phyloP scores from a whole-genome alignment of 2,888 invertebrate species.

The Tinea pellionella region DNA sequence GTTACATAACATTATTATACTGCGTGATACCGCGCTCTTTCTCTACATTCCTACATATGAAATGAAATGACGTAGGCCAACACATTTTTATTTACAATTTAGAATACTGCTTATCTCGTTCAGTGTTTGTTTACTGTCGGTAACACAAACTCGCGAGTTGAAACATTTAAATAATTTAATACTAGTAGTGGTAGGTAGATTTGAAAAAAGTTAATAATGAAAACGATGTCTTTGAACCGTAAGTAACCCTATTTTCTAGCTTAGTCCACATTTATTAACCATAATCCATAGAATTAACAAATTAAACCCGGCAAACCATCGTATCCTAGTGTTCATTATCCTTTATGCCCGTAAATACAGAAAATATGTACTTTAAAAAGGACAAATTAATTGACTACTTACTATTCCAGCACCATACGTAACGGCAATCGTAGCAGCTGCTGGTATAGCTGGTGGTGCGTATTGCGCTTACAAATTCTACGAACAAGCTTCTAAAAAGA shows the following conservation, averaged over 20 bases:
- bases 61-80: background rate
- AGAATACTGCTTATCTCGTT: background rate
- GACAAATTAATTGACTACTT: too few species aligned
- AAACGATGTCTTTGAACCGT: background rate
- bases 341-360: too few species aligned
- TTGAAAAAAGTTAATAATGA: background rate
- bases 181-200: background rate
- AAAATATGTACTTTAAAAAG: too few species aligned
- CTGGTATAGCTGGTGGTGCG: conserved; percentile 38
- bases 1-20: too few species aligned
- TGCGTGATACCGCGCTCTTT: too few species aligned
- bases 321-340: too few species aligned
- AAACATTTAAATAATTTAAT: background rate
- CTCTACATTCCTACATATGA: too few species aligned
- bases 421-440: conserved; percentile 28
- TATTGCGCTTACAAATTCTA: conserved; percentile 32
- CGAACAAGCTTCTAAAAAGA: background rate
- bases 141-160: background rate
- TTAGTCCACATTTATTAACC: background rate
- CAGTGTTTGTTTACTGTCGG: background rate
- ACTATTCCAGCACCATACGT: conserved; percentile 1
- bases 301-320: too few species aligned
- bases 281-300: too few species aligned
- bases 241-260: background rate
- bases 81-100: background rate